Evolutionary conservation across 2,888 invertebrate genomes (phyloP).

Genomic region (Agapostemon virescens): DNA sequence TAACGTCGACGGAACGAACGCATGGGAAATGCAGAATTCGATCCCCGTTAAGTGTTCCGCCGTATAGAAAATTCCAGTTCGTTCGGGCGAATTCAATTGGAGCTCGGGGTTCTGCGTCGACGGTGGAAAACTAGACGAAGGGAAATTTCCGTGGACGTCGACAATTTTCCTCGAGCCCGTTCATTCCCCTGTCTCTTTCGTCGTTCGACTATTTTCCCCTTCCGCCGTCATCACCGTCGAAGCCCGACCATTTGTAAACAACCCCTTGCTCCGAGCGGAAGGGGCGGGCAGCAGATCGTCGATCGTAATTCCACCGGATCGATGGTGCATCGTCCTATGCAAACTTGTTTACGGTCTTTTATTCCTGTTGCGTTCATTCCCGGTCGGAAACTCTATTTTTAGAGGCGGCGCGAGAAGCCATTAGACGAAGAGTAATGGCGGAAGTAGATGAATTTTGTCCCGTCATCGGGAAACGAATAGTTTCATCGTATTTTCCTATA

Average conservation of each 20-base stretch:
- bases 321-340: not conserved
- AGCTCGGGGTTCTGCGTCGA: not conserved
- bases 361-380: not conserved
- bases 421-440: not conserved
- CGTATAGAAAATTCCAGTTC: constrained; percentile 6
- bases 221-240: not conserved
- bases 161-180: not conserved
- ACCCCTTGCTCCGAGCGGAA: not conserved
- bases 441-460: not conserved
- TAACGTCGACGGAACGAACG: not conserved
- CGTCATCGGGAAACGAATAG: not conserved
- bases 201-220: not conserved
- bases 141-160: constrained; percentile 12
- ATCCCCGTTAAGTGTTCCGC: constrained; percentile 17
- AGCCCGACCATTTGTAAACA: constrained; percentile 1
- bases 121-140: not conserved
- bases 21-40: constrained; percentile 15
- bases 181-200: not conserved
- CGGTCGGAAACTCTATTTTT: not conserved
- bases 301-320: not conserved
- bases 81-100: constrained; percentile 8
- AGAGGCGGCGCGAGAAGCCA: not conserved
- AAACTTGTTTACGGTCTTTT: constrained; percentile 10
- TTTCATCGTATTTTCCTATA: not conserved
- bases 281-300: not conserved